Conservation (phyloP, 2,888 invertebrate genomes). For the Mystacides longicornis region DNA sequence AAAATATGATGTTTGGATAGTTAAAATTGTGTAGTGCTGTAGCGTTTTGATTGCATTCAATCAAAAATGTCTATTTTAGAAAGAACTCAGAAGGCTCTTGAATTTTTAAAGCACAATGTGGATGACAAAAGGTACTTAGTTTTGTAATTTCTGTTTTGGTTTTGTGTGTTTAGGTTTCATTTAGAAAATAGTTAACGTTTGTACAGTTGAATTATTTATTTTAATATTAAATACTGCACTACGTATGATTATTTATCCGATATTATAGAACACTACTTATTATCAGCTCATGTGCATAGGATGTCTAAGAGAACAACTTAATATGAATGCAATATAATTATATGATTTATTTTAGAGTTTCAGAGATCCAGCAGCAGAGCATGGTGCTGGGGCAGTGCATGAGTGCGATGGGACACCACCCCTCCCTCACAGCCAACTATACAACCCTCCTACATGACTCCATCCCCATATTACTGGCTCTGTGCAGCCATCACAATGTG, state of each 20-base stretch:
- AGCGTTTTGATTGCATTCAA: neutral
- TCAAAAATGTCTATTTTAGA: constrained; percentile 41
- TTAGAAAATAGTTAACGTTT: neutral
- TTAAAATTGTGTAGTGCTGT: neutral
- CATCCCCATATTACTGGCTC: constrained; percentile 39
- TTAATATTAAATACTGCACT: constrained; percentile 15
- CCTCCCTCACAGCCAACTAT: constrained; percentile 41
- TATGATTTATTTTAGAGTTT: constrained; percentile 33
- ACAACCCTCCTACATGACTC: constrained; percentile 41
- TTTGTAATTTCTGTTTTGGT: neutral
- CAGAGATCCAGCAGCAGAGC: constrained; percentile 43
- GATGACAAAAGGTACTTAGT: constrained; percentile 21
- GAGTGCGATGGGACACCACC: constrained; percentile 41
- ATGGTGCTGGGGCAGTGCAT: constrained; percentile 43
- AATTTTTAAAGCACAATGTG: constrained; percentile 41
- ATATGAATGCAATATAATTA: constrained; percentile 10
- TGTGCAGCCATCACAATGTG: constrained; percentile 46
- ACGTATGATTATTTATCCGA: neutral
- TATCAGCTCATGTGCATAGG: too few species aligned
- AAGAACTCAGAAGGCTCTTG: constrained; percentile 45
- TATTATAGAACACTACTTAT: neutral
- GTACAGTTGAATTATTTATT: neutral
- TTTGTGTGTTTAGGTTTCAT: neutral
- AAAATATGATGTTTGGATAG: neutral
- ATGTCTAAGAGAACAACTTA: too few species aligned